A percentile compares a stretch with the other conserved stretches of the same genome.
Conservation (phyloP, 53 echinoderm and acorn worm genomes). For the Zoroaster sp. region DNA sequence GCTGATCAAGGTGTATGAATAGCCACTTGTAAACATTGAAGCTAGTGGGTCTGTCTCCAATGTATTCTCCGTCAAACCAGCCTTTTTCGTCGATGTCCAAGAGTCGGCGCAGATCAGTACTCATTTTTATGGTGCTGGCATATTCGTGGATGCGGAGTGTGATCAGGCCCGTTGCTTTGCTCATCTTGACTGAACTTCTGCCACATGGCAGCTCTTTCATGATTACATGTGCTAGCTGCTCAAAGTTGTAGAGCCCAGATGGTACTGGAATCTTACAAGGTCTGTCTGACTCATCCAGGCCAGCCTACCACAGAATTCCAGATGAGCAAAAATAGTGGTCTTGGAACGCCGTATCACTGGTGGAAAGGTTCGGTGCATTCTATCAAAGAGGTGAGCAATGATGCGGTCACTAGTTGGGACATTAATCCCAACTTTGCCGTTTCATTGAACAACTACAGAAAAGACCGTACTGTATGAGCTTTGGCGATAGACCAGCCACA, state of each 20-base stretch:
- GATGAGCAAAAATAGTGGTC: neutral
- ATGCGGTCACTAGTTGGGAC: too few species aligned
- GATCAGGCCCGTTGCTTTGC: neutral
- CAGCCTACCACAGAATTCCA: neutral
- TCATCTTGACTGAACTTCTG: neutral
- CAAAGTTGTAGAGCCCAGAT: neutral
- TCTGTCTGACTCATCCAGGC: neutral
- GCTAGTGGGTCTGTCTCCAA: neutral
- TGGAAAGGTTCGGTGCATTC: too few species aligned
- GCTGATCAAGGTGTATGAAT: conserved; percentile 1
- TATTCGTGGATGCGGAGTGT: neutral
- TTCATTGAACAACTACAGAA: too few species aligned
- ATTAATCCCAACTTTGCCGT: too few species aligned
- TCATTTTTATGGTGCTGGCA: neutral
- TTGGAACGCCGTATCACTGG: too few species aligned
- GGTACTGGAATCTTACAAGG: neutral
- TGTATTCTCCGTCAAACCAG: neutral
- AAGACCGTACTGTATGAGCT: too few species aligned
- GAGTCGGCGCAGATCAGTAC: neutral
- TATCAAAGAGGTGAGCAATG: too few species aligned
- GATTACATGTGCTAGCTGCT: neutral
- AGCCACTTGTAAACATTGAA: neutral
- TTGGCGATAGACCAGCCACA: too few species aligned
- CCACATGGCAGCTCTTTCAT: neutral
- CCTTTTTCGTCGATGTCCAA: neutral